These are phyloP conservation scores for Tachycineta bicolor DNA, from an alignment of 2,113 vertebrate genomes.

Conservation along the genomic window DNA sequence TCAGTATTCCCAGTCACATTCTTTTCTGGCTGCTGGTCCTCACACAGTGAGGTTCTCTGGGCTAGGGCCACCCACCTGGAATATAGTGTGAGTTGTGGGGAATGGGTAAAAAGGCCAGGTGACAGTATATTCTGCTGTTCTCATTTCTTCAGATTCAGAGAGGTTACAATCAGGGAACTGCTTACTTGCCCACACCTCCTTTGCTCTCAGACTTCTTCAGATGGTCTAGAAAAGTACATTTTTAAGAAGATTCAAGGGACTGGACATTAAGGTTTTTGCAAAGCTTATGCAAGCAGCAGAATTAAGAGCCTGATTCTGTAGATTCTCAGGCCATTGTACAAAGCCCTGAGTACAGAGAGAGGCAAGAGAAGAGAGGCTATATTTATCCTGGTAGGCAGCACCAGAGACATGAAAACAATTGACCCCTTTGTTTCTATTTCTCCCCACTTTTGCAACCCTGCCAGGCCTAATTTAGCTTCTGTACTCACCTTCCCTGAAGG, in stretches of 20 bases:
- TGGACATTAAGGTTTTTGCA: not conserved
- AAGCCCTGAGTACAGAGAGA: not conserved
- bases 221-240: not conserved
- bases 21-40: not conserved
- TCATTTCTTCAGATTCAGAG: not conserved
- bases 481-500: slow-evolving; percentile 37
- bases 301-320: not conserved
- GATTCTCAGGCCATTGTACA: not conserved
- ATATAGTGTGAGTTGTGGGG: not conserved
- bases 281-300: not conserved
- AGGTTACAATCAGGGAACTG: not conserved
- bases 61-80: not conserved
- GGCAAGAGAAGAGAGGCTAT: slow-evolving; percentile 4
- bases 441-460: slow-evolving; percentile 44
- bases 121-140: not conserved
- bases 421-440: slow-evolving; percentile 62
- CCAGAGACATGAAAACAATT: slow-evolving; percentile 40
- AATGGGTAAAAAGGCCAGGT: not conserved
- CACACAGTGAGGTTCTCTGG: not conserved
- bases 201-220: not conserved
- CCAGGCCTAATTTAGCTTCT: slow-evolving; percentile 55
- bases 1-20: not conserved
- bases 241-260: not conserved
- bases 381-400: slow-evolving; percentile 35
- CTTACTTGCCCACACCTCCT: not conserved